A percentile compares a stretch with the other conserved stretches of the same genome.
Conservation (phyloP, 2,113 vertebrate genomes). For the Phalacrocorax brasilianus region DNA sequence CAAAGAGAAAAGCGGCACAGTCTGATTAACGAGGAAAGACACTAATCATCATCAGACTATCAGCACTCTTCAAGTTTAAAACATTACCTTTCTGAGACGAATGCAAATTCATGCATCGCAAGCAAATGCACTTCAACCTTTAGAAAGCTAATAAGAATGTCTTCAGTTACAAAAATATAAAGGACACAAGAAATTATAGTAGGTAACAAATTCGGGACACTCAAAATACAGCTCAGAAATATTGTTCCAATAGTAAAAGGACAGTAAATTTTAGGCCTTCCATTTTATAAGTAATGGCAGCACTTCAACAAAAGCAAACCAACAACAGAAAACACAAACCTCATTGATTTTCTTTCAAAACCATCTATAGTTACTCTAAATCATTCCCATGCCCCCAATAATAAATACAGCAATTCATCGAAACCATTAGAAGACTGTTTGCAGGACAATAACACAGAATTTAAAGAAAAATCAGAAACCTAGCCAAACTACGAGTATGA, state of each 20-base stretch:
- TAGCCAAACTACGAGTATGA: background rate
- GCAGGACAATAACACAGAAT: background rate
- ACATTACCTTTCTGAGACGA: background rate
- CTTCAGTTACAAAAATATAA: background rate
- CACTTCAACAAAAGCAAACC: background rate
- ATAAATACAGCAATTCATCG: background rate
- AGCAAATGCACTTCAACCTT: background rate
- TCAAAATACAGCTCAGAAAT: background rate
- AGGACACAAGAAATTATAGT: background rate
- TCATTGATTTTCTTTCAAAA: background rate
- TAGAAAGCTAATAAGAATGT: background rate
- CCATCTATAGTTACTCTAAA: background rate
- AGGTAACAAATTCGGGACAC: background rate
- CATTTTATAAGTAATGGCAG: background rate
- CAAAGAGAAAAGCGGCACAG: conserved; percentile 15
- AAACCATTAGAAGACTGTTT: background rate
- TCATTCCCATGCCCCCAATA: background rate
- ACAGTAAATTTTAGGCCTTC: background rate
- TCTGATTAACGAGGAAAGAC: background rate
- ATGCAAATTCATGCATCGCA: background rate
- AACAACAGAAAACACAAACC: background rate
- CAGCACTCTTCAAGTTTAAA: background rate
- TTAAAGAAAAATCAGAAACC: background rate
- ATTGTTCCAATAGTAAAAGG: background rate
- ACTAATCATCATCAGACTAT: conserved; percentile 21